Conservation (phyloP, 2,797 vertebrate species). For the Brachymystax lenok region DNA sequence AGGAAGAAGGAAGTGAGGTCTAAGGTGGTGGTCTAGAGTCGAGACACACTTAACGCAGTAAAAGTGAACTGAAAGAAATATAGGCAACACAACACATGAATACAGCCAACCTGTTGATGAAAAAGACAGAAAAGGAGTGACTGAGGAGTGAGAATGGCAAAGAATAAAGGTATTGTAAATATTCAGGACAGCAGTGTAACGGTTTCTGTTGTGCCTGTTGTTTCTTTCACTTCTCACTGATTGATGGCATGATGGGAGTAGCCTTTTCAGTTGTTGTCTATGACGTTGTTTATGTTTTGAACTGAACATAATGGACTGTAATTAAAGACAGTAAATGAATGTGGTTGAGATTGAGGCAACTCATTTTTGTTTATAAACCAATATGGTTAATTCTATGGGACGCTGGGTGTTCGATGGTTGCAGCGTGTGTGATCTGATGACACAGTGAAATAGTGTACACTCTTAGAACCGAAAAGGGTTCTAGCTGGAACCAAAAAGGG, state of each 20-base stretch:
- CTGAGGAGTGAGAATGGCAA: not conserved
- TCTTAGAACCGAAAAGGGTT: not conserved
- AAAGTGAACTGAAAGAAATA: not conserved
- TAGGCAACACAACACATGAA: not conserved
- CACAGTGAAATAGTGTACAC: no score
- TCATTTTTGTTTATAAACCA: not conserved
- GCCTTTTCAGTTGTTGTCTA: not conserved
- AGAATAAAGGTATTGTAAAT: not conserved
- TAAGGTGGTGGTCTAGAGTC: not conserved
- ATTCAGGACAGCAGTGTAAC: not conserved
- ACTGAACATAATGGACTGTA: not conserved
- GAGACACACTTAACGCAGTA: not conserved
- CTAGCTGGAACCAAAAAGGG: no score
- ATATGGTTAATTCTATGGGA: not conserved
- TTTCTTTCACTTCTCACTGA: not conserved
- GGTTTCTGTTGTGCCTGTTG: not conserved
- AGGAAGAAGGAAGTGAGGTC: constrained; percentile 7
- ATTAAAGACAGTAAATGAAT: not conserved
- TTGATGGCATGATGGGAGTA: not conserved
- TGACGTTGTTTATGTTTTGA: not conserved
- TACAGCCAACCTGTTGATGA: not conserved
- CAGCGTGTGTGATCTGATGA: not conserved
- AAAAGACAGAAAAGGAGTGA: not conserved
- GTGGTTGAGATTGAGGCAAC: not conserved
- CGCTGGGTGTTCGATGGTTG: not conserved